Evolutionary conservation across 2,797 vertebrate genomes (phyloP).

Genomic region (Sebastes baramenuke): DNA sequence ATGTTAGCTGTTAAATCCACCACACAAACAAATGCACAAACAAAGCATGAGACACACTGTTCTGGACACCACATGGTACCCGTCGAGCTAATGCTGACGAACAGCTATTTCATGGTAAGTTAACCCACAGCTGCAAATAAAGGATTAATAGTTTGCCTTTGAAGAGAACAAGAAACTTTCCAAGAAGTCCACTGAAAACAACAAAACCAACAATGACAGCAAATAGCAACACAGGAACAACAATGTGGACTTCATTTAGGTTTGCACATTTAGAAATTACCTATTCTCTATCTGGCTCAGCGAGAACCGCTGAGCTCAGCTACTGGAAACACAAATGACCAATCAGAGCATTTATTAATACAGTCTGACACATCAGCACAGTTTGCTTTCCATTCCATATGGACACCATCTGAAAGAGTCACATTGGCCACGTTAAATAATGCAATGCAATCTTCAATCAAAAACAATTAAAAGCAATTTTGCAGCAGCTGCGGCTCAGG

Average conservation of each 20-base stretch:
- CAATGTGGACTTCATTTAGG: constrained; percentile 48
- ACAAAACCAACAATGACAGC: background rate
- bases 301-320: too few species aligned
- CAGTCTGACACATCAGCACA: background rate
- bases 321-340: too few species aligned
- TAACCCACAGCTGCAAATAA: background rate
- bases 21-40: constrained; percentile 46
- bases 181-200: background rate
- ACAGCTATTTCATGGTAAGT: constrained; percentile 35
- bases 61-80: constrained; percentile 50
- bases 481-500: background rate
- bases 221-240: background rate
- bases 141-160: background rate
- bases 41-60: constrained; percentile 15
- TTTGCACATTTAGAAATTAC: background rate
- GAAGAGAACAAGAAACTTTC: background rate
- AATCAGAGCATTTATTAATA: background rate
- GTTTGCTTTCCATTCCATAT: background rate
- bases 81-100: constrained; percentile 49
- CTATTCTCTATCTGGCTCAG: background rate
- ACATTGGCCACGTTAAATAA: background rate
- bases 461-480: background rate
- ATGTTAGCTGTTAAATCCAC: constrained; percentile 32
- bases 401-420: constrained; percentile 12
- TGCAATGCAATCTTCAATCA: background rate